Percentiles rank a stretch among this genome's conserved stretches.
phyloP scores from a whole-genome alignment of 2,113 vertebrate species.

The Procavia capensis region DNA sequence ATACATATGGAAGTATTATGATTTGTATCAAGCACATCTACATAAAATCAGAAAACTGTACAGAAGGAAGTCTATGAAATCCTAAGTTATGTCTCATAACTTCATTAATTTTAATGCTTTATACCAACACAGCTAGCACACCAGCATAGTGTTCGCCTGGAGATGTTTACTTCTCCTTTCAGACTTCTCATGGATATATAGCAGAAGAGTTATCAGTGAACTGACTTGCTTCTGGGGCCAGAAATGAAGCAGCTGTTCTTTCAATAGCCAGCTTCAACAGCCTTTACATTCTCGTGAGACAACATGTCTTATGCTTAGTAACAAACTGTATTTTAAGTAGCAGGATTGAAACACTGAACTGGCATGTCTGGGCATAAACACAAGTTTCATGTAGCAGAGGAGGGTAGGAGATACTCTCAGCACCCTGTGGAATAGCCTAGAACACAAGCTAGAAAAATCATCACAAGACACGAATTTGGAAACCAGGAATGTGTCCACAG shows the following conservation, averaged over 20 bases:
- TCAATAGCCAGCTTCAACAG: neutral
- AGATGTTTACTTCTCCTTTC: conserved; percentile 31
- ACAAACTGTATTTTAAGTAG: conserved; percentile 42
- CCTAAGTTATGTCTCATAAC: conserved; percentile 17
- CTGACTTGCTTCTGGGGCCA: neutral
- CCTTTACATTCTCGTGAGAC: neutral
- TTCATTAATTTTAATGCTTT: conserved; percentile 49
- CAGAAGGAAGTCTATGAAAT: neutral
- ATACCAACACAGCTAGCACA: neutral
- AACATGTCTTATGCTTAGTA: conserved; percentile 7
- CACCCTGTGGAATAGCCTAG: neutral
- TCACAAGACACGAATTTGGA: neutral
- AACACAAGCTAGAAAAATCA: neutral
- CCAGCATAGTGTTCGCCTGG: neutral
- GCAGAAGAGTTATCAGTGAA: neutral
- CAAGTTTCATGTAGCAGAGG: neutral
- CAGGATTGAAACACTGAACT: neutral
- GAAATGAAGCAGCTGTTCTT: neutral
- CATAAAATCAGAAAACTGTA: neutral
- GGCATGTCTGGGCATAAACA: neutral
- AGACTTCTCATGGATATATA: neutral
- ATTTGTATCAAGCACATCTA: conserved; percentile 36
- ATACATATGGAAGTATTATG: neutral
- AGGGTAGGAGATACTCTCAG: neutral
- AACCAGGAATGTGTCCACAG: neutral